phyloP scores from a whole-genome alignment of 2,888 invertebrate species.

The Disparrhopalites patrizii region DNA sequence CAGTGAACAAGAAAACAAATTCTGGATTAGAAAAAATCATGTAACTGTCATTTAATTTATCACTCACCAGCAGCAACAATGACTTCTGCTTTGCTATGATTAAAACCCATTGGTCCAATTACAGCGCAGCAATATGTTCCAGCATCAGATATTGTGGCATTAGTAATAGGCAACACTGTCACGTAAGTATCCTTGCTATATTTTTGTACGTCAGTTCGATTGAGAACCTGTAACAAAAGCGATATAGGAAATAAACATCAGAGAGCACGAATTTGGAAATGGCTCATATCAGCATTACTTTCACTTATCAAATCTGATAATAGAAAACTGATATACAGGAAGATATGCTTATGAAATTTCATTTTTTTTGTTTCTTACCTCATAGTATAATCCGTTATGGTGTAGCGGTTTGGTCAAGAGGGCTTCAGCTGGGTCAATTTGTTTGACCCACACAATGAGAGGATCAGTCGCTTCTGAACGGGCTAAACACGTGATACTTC shows the following conservation, averaged over 20 bases:
- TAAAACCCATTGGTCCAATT: conserved; percentile 38
- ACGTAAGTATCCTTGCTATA: conserved; percentile 37
- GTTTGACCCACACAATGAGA: conserved; percentile 43
- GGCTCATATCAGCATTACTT: not conserved
- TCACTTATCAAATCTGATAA: too few species aligned
- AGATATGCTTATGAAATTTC: not conserved
- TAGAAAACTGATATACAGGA: too few species aligned
- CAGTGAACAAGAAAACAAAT: too few species aligned
- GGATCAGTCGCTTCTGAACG: conserved; percentile 35
- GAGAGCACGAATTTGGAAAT: not conserved
- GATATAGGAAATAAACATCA: too few species aligned
- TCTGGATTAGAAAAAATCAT: too few species aligned
- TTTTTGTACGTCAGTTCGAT: conserved; percentile 33
- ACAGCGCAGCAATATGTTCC: conserved; percentile 45
- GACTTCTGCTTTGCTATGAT: conserved; percentile 39
- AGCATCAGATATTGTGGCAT: conserved; percentile 36
- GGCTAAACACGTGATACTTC: conserved; percentile 45
- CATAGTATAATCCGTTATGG: conserved; percentile 37
- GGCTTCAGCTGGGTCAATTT: conserved; percentile 29
- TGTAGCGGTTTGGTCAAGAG: conserved; percentile 24
- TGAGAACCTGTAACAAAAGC: conserved; percentile 33
- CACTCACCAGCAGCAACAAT: conserved; percentile 31
- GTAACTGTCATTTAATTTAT: too few species aligned
- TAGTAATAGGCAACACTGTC: conserved; percentile 39
- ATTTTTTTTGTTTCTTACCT: conserved; percentile 32